These are phyloP conservation scores for Drosophila cognata DNA, from an alignment of 2,888 invertebrate species.

Conservation along the genomic window DNA sequence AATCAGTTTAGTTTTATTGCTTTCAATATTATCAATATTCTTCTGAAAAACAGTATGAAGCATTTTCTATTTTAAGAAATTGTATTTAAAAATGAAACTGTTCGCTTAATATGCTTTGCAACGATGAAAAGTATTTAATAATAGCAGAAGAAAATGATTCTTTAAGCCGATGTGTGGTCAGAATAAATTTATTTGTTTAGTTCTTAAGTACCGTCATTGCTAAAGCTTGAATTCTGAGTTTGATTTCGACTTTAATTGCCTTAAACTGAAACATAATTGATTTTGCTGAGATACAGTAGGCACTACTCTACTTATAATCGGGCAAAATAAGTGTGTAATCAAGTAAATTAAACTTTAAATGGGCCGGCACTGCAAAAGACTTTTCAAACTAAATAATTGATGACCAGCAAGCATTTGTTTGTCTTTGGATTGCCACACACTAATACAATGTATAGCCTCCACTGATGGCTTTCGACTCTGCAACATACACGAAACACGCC, in stretches of 20 bases:
- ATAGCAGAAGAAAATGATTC: not conserved
- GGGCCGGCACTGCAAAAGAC: not conserved
- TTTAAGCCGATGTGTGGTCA: not conserved
- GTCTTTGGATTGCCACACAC: constrained; percentile 14
- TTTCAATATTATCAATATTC: not conserved
- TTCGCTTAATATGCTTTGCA: not conserved
- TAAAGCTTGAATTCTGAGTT: not conserved
- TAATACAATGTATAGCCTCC: constrained; percentile 8
- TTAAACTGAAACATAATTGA: constrained; percentile 1
- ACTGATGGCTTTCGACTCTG: not conserved
- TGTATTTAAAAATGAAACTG: not conserved
- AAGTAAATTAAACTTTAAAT: not conserved
- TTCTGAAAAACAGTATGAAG: not conserved
- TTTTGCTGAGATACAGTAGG: not conserved
- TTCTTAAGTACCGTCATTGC: not conserved
- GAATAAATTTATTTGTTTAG: not conserved
- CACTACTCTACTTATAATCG: not conserved
- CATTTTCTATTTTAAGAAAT: not conserved
- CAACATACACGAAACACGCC: not conserved
- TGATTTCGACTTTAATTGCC: not conserved
- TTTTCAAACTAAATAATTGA: constrained; percentile 22
- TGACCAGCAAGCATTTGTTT: constrained; percentile 24
- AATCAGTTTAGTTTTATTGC: not conserved
- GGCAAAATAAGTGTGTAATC: not conserved
- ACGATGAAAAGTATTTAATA: not conserved